A percentile compares a stretch with the other conserved stretches of the same genome.
Conservation (phyloP, 2,888 invertebrate species). For the Aplocera efformata region DNA sequence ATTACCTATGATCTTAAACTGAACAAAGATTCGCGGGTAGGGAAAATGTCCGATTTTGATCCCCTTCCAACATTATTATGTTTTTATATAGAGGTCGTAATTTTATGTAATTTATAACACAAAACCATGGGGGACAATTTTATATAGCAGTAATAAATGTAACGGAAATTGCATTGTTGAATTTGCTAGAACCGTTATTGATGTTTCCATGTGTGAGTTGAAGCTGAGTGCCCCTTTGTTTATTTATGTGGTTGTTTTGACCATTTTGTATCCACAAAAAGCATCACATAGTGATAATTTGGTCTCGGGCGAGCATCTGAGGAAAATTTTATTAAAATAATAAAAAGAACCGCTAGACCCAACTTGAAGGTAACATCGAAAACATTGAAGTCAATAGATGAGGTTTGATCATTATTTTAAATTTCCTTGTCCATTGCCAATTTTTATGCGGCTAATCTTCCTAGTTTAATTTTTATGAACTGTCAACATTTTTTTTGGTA, state of each 20-base stretch:
- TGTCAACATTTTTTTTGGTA: too few species aligned
- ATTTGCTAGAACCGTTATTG: constrained; percentile 1
- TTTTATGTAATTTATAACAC: constrained; percentile 38
- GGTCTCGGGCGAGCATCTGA: too few species aligned
- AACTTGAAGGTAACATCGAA: too few species aligned
- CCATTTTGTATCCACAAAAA: background rate
- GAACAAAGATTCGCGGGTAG: constrained; percentile 20
- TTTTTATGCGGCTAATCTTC: too few species aligned
- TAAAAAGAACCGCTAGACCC: too few species aligned
- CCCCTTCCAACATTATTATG: constrained; percentile 36
- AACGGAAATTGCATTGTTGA: constrained; percentile 21
- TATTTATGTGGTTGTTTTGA: background rate
- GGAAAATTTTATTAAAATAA: too few species aligned
- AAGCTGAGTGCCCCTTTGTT: background rate
- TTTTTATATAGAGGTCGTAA: constrained; percentile 20
- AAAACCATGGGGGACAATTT: constrained; percentile 38
- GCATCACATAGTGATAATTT: too few species aligned
- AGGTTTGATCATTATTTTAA: too few species aligned
- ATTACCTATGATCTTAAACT: too few species aligned
- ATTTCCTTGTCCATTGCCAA: too few species aligned
- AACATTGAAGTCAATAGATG: too few species aligned
- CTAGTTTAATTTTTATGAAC: too few species aligned
- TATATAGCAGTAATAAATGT: constrained; percentile 34
- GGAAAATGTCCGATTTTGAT: constrained; percentile 26
- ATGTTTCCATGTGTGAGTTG: background rate